These are phyloP conservation scores for Leptopilina myrica DNA, from an alignment of 2,888 invertebrate genomes.

Conservation along the genomic window DNA sequence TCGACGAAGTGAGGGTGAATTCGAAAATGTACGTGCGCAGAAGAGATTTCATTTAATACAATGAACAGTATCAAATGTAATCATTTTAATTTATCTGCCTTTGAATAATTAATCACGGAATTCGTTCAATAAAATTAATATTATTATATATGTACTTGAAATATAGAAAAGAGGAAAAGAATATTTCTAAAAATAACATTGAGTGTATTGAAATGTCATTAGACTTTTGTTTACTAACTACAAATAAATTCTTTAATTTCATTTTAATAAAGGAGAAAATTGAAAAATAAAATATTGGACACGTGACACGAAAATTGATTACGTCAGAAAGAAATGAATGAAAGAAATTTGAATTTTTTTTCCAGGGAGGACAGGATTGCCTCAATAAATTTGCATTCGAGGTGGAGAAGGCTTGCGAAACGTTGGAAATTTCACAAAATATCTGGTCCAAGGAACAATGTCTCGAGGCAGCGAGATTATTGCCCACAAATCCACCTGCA, in stretches of 20 bases:
- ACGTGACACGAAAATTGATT: too few species aligned
- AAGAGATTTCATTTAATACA: neutral
- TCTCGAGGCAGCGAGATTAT: neutral
- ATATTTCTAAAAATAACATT: too few species aligned
- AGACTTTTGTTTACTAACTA: too few species aligned
- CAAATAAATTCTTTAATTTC: neutral
- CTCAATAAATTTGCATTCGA: neutral
- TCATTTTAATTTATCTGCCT: neutral
- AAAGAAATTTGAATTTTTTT: neutral
- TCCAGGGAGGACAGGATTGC: constrained; percentile 25
- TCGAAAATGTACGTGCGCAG: neutral
- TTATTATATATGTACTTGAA: too few species aligned
- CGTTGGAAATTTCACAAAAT: constrained; percentile 3
- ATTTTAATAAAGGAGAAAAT: too few species aligned
- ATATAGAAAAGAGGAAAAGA: too few species aligned
- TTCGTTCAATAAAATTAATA: too few species aligned
- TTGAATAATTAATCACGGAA: neutral
- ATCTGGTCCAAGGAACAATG: constrained; percentile 29
- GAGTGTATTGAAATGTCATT: neutral
- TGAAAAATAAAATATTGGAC: neutral
- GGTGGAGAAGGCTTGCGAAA: neutral
- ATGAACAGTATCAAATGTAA: neutral
- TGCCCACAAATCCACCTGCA: constrained; percentile 24
- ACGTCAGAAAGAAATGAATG: too few species aligned
- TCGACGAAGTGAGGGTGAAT: constrained; percentile 12